Base-by-base conservation (phyloP, 2,888 invertebrate species). In the Mythimna loreyi region DNA sequence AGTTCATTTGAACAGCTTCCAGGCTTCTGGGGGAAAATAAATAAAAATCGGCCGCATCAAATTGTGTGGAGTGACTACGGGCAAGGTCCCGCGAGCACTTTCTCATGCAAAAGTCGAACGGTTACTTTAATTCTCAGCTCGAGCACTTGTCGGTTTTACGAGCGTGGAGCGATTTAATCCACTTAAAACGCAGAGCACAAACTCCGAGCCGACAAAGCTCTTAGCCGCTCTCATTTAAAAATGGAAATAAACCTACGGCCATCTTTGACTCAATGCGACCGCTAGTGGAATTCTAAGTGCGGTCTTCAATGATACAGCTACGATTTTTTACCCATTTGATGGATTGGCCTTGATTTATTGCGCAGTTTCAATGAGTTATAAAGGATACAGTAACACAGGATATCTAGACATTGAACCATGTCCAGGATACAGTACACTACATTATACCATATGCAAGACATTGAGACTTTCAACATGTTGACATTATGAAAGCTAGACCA, bases 171-270 rank as follows among this genome's bases (percentile, higher is more conserved):
- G 95, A 95, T 96, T 96, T 96, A 96, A 96, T 96, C 96, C 96
- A 96, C 96, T 96, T 96, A 96, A 96, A 96, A 96, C 95, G 93
- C 95, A 93, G 92, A 95, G 95, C 95, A 95, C 95, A 95, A 93
- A 93, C 95, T 95, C 93, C 83, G 86, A 92, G 93, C 95, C 95
- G 95, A 95, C 95, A 96, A 95, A 95, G 95, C 95, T 95, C 95
- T 95, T 94, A 94, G 94, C 92, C 94, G 94, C 92, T 94, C 95
- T 95, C 94, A 95, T 96, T 96, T 96, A 96, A 95, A 96, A 96
- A 96, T 96, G 95, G 95, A 96, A 96, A 95, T 96, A 96, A 96
- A 95, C 93, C 91, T 89, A 90, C 92, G 90, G 92, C 94, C 95
- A 95, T 96, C 95, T 95, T 94, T 95, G 94, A 94, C 92, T 95